Evolutionary conservation across 1,140 invertebrate genomes (phyloP), one percentile per base, ranked within the genome.

Genomic region (Linepithema humile): DNA sequence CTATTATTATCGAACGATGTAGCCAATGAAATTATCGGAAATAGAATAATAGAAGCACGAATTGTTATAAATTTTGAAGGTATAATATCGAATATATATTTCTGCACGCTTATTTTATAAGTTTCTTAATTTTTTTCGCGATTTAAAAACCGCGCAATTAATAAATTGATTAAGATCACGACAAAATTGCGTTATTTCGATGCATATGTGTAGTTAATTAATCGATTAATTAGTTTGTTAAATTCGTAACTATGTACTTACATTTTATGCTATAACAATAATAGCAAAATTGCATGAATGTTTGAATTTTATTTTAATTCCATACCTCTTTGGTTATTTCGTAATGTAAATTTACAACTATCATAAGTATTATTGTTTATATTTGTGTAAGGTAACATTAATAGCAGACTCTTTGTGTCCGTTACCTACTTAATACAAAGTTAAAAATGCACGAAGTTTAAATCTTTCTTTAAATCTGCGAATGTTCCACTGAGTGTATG

Each of bases 391-490:
- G 85, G 62, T 88, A 88, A 88, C 75, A 88, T 88, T 85, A 88
- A 88, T 80, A 55, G 82, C 78, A 84, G 74, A 77, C 65, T 88
- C 62, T 50, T 87, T 74, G 82, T 83, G 67, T 78, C 73, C 84
- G 86, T 89, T 82, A 90, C 78, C 85, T 89, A 85, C 85, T 89
- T 65, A 90, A 91, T 93, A 91, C 75, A 92, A 93, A 90, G 86
- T 91, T 92, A 91, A 91, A 93, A 93, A 93, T 91, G 85, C 91
- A 87, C 88, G 80, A 90, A 92, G 86, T 91, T 92, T 65, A 82
- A 82, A 88, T 85, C 80, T 43, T 60, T 72, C 35, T 53, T 65
- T 35, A 65, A 64, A 77, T 77, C 43, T 62, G 40, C 83, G 83
- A 77, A 29, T 73, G 62, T 82, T 60, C 82, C 55, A 48, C 74